phyloP scores from a whole-genome alignment of 2,888 invertebrate genomes.

The Hydropsyche betteni region DNA sequence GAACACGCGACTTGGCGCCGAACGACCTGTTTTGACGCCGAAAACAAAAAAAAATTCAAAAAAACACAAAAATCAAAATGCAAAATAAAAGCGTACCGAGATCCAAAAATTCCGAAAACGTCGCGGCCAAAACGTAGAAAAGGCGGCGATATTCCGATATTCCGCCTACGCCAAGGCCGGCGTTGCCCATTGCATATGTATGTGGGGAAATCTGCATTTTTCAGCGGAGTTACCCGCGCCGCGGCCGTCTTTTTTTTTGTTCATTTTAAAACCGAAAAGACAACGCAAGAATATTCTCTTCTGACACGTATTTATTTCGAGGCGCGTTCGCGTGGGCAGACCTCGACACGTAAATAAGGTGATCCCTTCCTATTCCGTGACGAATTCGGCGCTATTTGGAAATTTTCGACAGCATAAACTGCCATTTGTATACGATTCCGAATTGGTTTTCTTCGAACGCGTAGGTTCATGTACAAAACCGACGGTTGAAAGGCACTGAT shows the following conservation, averaged over 20 bases:
- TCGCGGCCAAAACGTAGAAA: neutral
- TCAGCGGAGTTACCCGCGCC: neutral
- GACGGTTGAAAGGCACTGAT: no score
- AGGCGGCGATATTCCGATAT: neutral
- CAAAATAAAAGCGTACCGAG: neutral
- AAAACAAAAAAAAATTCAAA: neutral
- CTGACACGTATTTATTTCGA: neutral
- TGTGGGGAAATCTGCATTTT: conserved; percentile 21
- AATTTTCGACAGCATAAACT: no score
- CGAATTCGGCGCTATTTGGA: no score
- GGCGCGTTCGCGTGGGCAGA: neutral
- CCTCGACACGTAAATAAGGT: neutral
- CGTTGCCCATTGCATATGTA: conserved; percentile 16
- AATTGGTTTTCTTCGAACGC: no score
- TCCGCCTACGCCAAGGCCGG: conserved; percentile 32
- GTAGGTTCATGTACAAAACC: no score
- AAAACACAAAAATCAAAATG: no score
- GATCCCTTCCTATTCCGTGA: neutral
- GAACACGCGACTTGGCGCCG: neutral
- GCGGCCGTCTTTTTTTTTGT: no score
- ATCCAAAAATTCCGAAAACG: conserved; percentile 21
- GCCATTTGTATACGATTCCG: no score
- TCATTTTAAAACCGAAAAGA: neutral
- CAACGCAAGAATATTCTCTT: neutral
- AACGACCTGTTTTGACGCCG: neutral